These are phyloP conservation scores for Autographa gamma DNA, from an alignment of 2,888 invertebrate genomes.

Conservation along the genomic window DNA sequence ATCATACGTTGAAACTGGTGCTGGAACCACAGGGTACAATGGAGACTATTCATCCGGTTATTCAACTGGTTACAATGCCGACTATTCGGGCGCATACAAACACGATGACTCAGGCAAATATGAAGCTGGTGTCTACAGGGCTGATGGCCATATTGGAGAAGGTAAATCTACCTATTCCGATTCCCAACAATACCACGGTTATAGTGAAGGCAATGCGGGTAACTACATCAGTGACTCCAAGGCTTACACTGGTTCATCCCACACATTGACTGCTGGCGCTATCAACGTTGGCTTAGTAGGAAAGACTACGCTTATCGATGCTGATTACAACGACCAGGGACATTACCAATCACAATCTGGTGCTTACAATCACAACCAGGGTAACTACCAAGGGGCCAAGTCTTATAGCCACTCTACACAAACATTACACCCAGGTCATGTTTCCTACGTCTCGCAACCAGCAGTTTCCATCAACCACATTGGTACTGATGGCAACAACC, in stretches of 20 bases:
- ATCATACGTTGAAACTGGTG: conserved; percentile 59
- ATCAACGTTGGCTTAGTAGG: conserved; percentile 86
- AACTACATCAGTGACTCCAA: conserved; percentile 76
- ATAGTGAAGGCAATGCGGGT: conserved; percentile 73
- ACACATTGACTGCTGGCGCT: conserved; percentile 83
- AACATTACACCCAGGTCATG: conserved; percentile 70
- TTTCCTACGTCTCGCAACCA: conserved; percentile 74
- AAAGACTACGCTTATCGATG: conserved; percentile 83
- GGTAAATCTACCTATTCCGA: conserved; percentile 53
- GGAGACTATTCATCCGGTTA: conserved; percentile 52
- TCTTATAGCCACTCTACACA: conserved; percentile 63
- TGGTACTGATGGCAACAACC: conserved; percentile 77
- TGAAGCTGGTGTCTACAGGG: conserved; percentile 74
- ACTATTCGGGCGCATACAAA: conserved; percentile 70
- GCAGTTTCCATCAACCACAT: conserved; percentile 80
- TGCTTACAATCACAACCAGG: conserved; percentile 50
- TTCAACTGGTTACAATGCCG: conserved; percentile 54
- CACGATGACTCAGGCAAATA: conserved; percentile 75
- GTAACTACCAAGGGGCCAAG: conserved; percentile 50
- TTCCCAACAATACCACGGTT: conserved; percentile 63
- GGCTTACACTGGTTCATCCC: conserved; percentile 77
- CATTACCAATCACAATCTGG: conserved; percentile 55
- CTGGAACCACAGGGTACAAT: conserved; percentile 54
- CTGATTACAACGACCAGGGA: conserved; percentile 63
- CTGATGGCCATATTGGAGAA: conserved; percentile 72